Evolutionary conservation across 2,888 invertebrate species (phyloP), one percentile per base, ranked within the genome.

Genomic region (Callyntrura sp.): DNA sequence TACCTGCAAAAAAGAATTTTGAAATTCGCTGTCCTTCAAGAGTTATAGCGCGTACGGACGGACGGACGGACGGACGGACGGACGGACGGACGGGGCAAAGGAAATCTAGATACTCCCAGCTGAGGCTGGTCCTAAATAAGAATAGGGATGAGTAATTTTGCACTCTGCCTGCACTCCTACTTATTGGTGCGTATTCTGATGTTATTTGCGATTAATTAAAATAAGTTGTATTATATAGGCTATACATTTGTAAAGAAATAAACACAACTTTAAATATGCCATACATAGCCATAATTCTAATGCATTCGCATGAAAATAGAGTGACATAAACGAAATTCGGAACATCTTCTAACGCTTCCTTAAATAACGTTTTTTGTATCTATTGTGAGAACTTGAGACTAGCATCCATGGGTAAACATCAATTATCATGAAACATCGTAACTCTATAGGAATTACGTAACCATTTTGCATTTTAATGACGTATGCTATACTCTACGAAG

Each of bases 351-450:
- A 57, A n/a, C 17, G n/a, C 6, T 60, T 60, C 60, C 23, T 60
- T 60, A 20, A 20, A 60, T 60, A 20, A 60, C 60, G 20, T 20
- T 20, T 23, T 23, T 60, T 60, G 60, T 23, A 23, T 0, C 60
- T 23, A 60, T 60, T 60, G 20, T 60, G 51, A 11, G 11, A 51
- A 4, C 35, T 51, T 11, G 51, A 51, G 20, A 5, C 17, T 60
- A 23, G 2, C 11, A 60, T 60, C 6, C 35, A 0, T 60, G 23
- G 23, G 6, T 23, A 5, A 60, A 60, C 35, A 35, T 6, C 60
- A 60, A 60, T 51, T 51, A 17, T 57, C 57, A 57, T 17, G 17
- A 57, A 57, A 57, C 8, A 17, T 57, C 57, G 57, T 57, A 57
- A 57, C 6, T 57, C 8, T 17, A 17, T n/a, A 57, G 17, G 17